Evolutionary conservation across 2,888 invertebrate genomes (phyloP).

Genomic region (Lepidocyrtinus sp.): DNA sequence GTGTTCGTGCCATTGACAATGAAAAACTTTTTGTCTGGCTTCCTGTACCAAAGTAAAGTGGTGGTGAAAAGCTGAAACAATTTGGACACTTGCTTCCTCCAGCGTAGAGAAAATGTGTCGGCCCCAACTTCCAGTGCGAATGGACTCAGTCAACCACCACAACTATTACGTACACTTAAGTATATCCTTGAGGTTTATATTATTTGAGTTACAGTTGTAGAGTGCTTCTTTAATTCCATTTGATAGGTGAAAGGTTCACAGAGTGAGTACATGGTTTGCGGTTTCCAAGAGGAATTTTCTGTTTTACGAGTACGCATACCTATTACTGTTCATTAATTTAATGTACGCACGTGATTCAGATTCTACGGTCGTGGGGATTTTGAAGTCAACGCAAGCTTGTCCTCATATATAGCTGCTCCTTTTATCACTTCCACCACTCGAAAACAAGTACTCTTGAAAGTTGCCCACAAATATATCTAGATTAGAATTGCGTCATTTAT

Average conservation of each 20-base stretch:
- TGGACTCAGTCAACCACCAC: neutral
- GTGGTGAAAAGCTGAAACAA: neutral
- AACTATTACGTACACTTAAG: neutral
- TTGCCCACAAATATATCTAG: no score
- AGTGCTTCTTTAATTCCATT: neutral
- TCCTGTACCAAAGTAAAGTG: constrained; percentile 16
- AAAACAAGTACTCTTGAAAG: no score
- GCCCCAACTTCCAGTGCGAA: neutral
- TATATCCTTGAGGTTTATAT: neutral
- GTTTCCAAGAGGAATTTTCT: neutral
- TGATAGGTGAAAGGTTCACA: neutral
- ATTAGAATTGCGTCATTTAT: no score
- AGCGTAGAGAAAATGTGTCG: no score
- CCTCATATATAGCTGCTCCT: no score
- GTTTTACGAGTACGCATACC: neutral
- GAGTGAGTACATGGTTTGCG: neutral
- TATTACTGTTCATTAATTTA: neutral
- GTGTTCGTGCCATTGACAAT: constrained; percentile 44
- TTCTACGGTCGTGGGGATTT: no score
- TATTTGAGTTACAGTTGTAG: neutral
- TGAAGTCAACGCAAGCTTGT: no score
- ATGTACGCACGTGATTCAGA: no score
- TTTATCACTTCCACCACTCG: no score
- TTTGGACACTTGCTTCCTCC: neutral
- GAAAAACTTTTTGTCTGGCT: constrained; percentile 39